Evolutionary conservation across 2,888 invertebrate genomes (phyloP), one percentile per base, ranked within the genome.

Genomic region (Andrena hattorfiana): DNA sequence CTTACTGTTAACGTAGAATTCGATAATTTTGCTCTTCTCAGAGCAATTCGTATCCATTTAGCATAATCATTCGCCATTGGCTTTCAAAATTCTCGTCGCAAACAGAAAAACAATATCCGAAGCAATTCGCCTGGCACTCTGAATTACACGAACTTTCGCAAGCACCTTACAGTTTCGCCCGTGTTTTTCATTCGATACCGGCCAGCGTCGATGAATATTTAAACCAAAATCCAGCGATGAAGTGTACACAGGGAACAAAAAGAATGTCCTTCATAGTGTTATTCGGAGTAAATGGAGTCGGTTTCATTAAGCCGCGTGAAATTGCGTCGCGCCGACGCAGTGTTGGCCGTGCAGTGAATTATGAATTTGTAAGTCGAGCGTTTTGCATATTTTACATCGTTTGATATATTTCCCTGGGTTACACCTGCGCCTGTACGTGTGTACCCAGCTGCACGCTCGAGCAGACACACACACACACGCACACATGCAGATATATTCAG

Each of bases 321-420:
- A 77, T 67, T 77, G 60, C 66, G 42, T 60, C 59, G 26, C 60
- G 66, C 35, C 56, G 42, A 51, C 60, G 75, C 66, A 74, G 49
- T 66, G 60, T 67, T 16, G 23, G 60, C 8, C 16, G 10, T n/a
- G 30, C 23, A 28, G 35, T 75, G 67, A 78, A 78, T 68, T 63
- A 76, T 75, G 76, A 63, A 78, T 78, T 75, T 68, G 35, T 56
- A 56, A 68, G 62, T 78, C 20, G 62, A 20, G 26, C 68, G 32
- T 76, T 78, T 63, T 76, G 68, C 76, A 78, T 68, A 78, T 78
- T 79, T 77, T 56, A 70, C 32, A 63, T 23, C 30, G 54, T 56
- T 63, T 79, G 56, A 63, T 78, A 51, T 59, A 77, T 69, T 73
- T 62, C 60, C 23, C 10, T 10, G 59, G 30, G 20, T 63, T 28